A percentile compares a stretch with the other conserved stretches of the same genome.
These are phyloP conservation scores for Leptarthrus brevirostris DNA, from an alignment of 2,888 invertebrate species.

Conservation along the genomic window DNA sequence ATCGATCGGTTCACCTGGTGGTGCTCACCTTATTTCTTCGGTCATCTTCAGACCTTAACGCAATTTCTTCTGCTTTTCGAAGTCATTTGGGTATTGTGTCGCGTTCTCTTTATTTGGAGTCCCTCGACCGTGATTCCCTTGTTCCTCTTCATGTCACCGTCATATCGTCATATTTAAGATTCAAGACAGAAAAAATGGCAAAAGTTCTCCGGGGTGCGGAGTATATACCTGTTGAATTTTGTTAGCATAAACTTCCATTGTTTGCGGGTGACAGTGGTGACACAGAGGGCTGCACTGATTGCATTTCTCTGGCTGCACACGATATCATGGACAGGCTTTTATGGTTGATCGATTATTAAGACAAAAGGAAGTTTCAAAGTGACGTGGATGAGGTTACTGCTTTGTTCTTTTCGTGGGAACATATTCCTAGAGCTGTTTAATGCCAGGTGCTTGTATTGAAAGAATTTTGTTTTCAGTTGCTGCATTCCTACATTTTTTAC, in stretches of 20 bases:
- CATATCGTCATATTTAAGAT: neutral
- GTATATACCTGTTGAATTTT: conserved; percentile 22
- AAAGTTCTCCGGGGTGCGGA: neutral
- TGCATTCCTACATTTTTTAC: too few species aligned
- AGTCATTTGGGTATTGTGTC: conserved; percentile 14
- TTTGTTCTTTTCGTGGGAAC: conserved; percentile 30
- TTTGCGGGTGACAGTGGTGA: conserved; percentile 11
- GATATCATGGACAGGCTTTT: conserved; percentile 7
- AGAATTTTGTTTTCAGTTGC: conserved; percentile 1
- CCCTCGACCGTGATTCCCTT: conserved; percentile 44
- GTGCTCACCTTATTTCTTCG: neutral
- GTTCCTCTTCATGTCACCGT: neutral
- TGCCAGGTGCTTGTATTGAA: conserved; percentile 2
- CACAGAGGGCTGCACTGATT: conserved; percentile 36
- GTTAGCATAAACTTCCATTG: conserved; percentile 6
- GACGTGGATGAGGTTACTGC: conserved; percentile 30
- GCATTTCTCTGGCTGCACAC: conserved; percentile 45
- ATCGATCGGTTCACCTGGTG: conserved; percentile 36
- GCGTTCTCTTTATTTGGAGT: conserved; percentile 21
- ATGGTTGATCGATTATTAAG: conserved; percentile 33
- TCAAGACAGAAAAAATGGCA: neutral
- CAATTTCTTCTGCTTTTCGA: neutral
- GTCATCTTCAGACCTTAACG: neutral
- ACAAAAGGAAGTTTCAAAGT: neutral
- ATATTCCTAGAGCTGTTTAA: neutral